Evolutionary conservation across 92 coral and sea anemone species (phyloP), one percentile per base, ranked within the genome.

Genomic region (Porites rus): DNA sequence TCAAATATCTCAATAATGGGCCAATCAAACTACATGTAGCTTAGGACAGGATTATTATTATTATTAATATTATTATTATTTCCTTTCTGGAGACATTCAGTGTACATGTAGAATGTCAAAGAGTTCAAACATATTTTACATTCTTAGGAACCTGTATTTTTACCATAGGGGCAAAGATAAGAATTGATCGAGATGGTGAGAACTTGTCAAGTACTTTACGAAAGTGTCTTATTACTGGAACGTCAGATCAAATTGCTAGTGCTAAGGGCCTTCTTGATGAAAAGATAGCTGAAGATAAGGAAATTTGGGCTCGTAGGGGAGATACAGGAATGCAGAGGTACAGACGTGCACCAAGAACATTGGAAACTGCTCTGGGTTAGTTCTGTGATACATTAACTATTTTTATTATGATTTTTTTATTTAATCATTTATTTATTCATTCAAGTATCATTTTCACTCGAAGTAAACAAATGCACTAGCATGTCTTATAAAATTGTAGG

Each of bases 231-330:
- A 75, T 97, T 10, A 89, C 90, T 12, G 99, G 99, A 12, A 97
- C 99, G 5, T 66, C 90, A 0, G 95, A 89, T 11, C 98, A 97
- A 87, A 95, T 97, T 72, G 86, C 90, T 28, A 88, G 67, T 88
- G 99, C 98, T 10, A 97, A 95, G 74, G 94, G 98, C 51, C 82
- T 97, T 64, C 85, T 97, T 51, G 94, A 95, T 75, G 99, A 97
- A 79, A 95, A 93, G 81, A 80, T 97, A 46, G 91, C 92, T 11
- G 99, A 97, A 81, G 96, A 97, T 46, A 85, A 92, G 52, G 88
- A 79, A n/a, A 89, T 84, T 38, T 78, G 90, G 82, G 88, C 92
- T 25, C 84, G 87, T 31, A 94, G 81, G 46, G 91, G 90, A 22
- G 82, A 74, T 62, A 21, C 53, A 19, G 74, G 72, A 83, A 63